A percentile compares a stretch with the other conserved stretches of the same genome.
Evolutionary conservation across 2,797 vertebrate genomes (phyloP).

Genomic region (Melanotaenia boesemani): DNA sequence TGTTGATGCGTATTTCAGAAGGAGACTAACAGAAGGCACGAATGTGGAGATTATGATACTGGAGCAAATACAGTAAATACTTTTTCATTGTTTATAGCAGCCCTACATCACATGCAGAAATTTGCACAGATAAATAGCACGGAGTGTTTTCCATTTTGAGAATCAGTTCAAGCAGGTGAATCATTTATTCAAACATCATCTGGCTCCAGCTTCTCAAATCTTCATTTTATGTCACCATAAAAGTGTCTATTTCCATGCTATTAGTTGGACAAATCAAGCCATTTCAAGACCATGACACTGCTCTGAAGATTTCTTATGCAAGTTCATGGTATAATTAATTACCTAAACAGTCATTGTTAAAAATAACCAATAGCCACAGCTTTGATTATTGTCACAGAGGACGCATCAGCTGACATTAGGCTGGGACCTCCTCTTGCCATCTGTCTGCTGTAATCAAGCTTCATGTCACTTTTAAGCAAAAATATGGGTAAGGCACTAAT

Average conservation of each 20-base stretch:
- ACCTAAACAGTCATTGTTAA: neutral
- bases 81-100: neutral
- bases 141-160: neutral
- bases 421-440: neutral
- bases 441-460: conserved; percentile 1
- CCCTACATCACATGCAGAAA: neutral
- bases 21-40: neutral
- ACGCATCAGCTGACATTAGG: neutral
- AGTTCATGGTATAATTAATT: neutral
- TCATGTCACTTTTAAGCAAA: neutral
- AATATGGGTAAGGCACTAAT: neutral
- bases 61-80: neutral
- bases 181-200: neutral
- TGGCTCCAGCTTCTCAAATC: neutral
- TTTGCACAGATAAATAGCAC: neutral
- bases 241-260: neutral
- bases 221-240: neutral
- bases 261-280: neutral
- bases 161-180: neutral
- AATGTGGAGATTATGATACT: neutral
- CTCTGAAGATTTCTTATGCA: neutral
- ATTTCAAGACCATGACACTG: neutral
- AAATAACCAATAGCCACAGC: neutral
- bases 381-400: neutral
- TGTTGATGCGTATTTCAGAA: neutral